Conservation (phyloP, 1,140 invertebrate genomes). For the Hetaerina americana region DNA sequence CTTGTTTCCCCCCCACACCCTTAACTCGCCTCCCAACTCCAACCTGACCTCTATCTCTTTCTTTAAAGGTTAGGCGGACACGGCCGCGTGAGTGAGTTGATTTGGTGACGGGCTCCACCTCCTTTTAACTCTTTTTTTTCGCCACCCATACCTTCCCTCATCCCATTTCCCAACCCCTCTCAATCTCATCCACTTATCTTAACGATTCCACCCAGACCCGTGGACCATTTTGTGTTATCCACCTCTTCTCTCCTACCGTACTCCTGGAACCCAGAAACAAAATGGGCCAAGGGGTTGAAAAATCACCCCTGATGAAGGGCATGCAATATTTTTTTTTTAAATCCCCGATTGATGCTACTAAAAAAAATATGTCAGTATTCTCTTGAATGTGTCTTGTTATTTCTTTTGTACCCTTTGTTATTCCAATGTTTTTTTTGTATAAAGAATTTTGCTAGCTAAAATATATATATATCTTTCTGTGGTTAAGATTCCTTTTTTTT, state of each 20-base stretch:
- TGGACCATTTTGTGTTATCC: too few species aligned
- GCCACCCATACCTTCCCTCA: too few species aligned
- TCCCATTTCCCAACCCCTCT: too few species aligned
- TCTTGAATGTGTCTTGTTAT: neutral
- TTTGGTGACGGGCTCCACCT: neutral
- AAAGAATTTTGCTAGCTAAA: neutral
- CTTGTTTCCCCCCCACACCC: too few species aligned
- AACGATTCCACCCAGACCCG: too few species aligned
- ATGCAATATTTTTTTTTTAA: neutral
- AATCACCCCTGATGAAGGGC: neutral
- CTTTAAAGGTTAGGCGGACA: too few species aligned
- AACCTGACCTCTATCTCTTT: too few species aligned
- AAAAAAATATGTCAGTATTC: constrained; percentile 1
- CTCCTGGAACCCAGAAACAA: too few species aligned
- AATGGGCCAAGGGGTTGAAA: too few species aligned
- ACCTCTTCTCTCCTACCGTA: neutral
- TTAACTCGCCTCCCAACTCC: too few species aligned
- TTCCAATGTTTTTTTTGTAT: neutral
- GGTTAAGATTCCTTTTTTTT: neutral
- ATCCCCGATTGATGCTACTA: neutral
- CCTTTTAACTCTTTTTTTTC: too few species aligned
- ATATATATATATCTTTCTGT: neutral
- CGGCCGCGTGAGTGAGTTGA: neutral
- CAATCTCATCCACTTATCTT: too few species aligned
- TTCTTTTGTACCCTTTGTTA: neutral